phyloP scores from a whole-genome alignment of 1,140 invertebrate genomes.

The Amyelois transitella region DNA sequence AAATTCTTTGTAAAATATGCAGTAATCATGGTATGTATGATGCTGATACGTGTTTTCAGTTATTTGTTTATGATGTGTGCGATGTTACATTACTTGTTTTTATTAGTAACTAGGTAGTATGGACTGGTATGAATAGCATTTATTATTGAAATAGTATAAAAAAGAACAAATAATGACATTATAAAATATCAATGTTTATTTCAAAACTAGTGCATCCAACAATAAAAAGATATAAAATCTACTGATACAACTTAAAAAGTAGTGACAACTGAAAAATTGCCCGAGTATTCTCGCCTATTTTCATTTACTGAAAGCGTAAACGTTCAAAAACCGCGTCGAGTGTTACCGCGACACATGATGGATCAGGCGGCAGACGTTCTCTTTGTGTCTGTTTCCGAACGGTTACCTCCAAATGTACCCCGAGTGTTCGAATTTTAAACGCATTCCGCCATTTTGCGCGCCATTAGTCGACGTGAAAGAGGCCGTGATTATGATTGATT shows the following conservation, averaged over 20 bases:
- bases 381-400: conserved; percentile 64
- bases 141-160: no score
- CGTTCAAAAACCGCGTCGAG: conserved; percentile 7
- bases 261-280: conserved; percentile 7
- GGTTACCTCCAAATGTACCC: conserved; percentile 58
- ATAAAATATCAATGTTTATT: no score
- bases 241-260: background rate
- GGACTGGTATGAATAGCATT: background rate
- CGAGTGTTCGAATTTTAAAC: conserved; percentile 63
- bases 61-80: no score
- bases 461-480: conserved; percentile 71
- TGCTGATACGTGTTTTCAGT: background rate
- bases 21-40: background rate
- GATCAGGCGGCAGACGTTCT: conserved; percentile 40
- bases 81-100: no score
- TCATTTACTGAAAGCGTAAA: background rate
- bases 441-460: conserved; percentile 64
- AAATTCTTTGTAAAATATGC: conserved; percentile 43
- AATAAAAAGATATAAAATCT: background rate
- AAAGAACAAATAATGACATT: no score
- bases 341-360: conserved; percentile 53
- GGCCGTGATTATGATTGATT: conserved; percentile 69
- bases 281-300: background rate
- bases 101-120: no score
- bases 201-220: background rate